Evolutionary conservation across 2,797 vertebrate species (phyloP).

Genomic region (Pelobates cultripes): DNA sequence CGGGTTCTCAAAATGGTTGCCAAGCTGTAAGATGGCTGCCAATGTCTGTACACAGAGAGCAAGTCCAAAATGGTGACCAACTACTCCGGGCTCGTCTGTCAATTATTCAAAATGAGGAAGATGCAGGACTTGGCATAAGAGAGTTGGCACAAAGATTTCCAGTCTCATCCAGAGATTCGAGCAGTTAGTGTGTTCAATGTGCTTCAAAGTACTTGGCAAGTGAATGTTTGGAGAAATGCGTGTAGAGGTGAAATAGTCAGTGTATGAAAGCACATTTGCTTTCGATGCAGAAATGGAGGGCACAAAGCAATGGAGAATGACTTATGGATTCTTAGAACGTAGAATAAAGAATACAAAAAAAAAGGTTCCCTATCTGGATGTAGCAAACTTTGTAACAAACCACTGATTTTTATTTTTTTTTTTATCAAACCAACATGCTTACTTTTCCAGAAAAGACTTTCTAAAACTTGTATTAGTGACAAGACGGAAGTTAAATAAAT

Average conservation of each 20-base stretch:
- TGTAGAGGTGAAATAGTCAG: slow-evolving; percentile 67
- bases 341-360: no score
- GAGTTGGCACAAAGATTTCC: slow-evolving; percentile 82
- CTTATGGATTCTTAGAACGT: not conserved
- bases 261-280: slow-evolving; percentile 62
- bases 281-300: slow-evolving; percentile 28
- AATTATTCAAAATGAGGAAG: slow-evolving; percentile 68
- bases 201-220: slow-evolving; percentile 79
- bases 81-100: slow-evolving; percentile 64
- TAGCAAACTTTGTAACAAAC: no score
- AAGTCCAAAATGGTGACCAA: slow-evolving; percentile 77
- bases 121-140: slow-evolving; percentile 84
- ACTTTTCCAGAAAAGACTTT: no score
- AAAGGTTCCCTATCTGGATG: no score
- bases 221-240: slow-evolving; percentile 66
- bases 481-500: no score
- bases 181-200: slow-evolving; percentile 81
- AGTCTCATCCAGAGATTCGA: slow-evolving; percentile 89
- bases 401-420: no score
- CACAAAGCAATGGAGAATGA: not conserved
- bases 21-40: slow-evolving; percentile 97
- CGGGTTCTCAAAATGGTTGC: slow-evolving; percentile 95
- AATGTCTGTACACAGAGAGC: slow-evolving; percentile 73
- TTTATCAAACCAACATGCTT: no score
- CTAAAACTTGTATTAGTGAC: no score